Evolutionary conservation across 2,797 vertebrate genomes (phyloP).

Genomic region (Cheirogaleus major): DNA sequence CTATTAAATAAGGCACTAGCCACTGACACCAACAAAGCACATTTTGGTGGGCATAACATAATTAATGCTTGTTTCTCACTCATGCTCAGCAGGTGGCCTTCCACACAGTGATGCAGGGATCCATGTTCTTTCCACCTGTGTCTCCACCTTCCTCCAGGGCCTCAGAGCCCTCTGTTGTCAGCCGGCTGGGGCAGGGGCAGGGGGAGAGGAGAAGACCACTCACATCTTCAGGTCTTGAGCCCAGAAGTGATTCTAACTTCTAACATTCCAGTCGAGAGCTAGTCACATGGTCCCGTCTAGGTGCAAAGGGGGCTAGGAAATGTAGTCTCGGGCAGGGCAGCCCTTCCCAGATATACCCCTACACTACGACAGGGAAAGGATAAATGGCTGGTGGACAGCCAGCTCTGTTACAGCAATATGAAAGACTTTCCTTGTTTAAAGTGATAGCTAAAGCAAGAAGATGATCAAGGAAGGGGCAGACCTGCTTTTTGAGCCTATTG

Average conservation of each 20-base stretch:
- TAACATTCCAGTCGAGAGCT: not conserved
- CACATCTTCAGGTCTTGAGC: not conserved
- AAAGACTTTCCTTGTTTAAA: not conserved
- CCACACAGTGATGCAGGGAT: not conserved
- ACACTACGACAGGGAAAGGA: not conserved
- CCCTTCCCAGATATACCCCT: not conserved
- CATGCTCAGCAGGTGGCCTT: not conserved
- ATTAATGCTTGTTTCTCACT: not conserved
- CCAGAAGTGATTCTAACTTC: not conserved
- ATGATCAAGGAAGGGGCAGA: not conserved
- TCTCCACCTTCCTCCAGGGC: not conserved
- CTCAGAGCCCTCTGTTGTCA: not conserved
- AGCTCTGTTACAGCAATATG: not conserved
- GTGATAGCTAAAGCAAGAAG: not conserved
- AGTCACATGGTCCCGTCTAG: too few species aligned
- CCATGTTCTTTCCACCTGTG: not conserved
- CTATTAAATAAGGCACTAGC: too few species aligned
- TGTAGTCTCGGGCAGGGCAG: not conserved
- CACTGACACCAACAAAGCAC: not conserved
- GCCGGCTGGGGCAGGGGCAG: not conserved
- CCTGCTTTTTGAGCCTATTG: not conserved
- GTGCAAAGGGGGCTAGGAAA: not conserved
- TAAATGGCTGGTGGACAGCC: not conserved
- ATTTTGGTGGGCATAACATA: rapidly evolving
- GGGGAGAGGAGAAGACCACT: not conserved